phyloP scores from a whole-genome alignment of 1,140 invertebrate species.

The Drosophila repletoides region DNA sequence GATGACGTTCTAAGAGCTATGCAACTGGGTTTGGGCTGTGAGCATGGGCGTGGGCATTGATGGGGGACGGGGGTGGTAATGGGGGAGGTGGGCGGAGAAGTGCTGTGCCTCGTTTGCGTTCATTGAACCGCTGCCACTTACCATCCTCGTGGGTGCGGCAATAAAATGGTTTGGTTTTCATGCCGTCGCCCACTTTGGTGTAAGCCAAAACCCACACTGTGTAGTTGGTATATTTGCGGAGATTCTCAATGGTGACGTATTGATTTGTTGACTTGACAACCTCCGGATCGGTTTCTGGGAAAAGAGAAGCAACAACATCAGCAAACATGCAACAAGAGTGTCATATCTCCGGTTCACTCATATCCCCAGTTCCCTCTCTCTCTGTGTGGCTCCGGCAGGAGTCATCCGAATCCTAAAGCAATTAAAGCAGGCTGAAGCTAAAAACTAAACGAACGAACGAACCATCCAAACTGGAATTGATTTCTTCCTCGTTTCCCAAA shows the following conservation, averaged over 20 bases:
- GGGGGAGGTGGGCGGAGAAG: not conserved
- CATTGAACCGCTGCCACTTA: conserved; percentile 83
- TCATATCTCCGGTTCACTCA: too few relatives aligned
- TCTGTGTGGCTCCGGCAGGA: too few relatives aligned
- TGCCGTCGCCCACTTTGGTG: conserved; percentile 94
- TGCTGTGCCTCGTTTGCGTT: conserved; percentile 68
- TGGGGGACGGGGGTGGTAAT: not conserved
- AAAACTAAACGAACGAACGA: too few relatives aligned
- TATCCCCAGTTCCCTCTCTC: too few relatives aligned
- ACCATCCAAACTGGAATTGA: too few relatives aligned
- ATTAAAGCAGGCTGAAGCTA: too few relatives aligned
- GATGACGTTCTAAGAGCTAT: not conserved
- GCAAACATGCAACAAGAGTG: conserved; percentile 25
- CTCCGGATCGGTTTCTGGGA: conserved; percentile 78
- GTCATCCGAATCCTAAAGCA: too few relatives aligned
- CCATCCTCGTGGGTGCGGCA: conserved; percentile 96
- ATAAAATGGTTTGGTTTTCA: conserved; percentile 90
- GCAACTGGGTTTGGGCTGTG: not conserved
- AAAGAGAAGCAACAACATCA: not conserved
- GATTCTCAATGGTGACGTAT: conserved; percentile 82
- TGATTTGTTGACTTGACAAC: conserved; percentile 82
- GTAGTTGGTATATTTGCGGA: conserved; percentile 95
- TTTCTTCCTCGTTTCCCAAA: too few relatives aligned
- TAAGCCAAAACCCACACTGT: conserved; percentile 94
- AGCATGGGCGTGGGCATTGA: not conserved